Conservation (phyloP, 2,888 invertebrate species). For the Agrochola litura region DNA sequence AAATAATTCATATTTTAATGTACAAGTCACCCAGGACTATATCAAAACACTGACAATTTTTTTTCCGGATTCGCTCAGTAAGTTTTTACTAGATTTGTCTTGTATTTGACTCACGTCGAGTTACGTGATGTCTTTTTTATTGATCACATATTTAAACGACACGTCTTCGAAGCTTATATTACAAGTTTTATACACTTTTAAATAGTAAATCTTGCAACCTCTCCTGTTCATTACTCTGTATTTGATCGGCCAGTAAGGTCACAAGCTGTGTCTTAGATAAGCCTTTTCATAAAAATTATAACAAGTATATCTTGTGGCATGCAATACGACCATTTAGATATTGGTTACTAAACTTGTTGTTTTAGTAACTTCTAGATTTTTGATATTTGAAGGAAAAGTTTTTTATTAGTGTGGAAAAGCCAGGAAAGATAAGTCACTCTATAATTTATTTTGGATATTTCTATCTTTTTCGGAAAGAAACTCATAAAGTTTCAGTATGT, state of each 20-base stretch:
- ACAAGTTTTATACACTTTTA: neutral
- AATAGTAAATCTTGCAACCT: conserved; percentile 23
- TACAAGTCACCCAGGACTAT: no score
- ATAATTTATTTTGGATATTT: no score
- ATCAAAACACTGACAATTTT: neutral
- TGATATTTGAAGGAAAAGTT: neutral
- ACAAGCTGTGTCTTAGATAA: conserved; percentile 57
- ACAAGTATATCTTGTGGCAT: conserved; percentile 58
- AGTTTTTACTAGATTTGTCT: neutral
- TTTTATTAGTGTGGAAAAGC: neutral
- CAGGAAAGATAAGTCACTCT: neutral
- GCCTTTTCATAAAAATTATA: conserved; percentile 62
- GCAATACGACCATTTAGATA: conserved; percentile 40
- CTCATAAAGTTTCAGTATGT: neutral
- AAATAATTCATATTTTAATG: neutral
- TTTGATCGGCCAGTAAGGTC: conserved; percentile 64
- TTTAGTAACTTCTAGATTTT: conserved; percentile 2
- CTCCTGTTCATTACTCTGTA: conserved; percentile 61
- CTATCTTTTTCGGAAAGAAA: neutral
- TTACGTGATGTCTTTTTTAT: neutral
- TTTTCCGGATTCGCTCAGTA: neutral
- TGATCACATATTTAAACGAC: no score
- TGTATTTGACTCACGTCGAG: neutral
- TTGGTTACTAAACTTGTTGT: conserved; percentile 2
- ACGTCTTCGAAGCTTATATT: neutral